These are phyloP conservation scores for Tichodroma muraria DNA, from an alignment of 2,113 vertebrate genomes.

Conservation along the genomic window DNA sequence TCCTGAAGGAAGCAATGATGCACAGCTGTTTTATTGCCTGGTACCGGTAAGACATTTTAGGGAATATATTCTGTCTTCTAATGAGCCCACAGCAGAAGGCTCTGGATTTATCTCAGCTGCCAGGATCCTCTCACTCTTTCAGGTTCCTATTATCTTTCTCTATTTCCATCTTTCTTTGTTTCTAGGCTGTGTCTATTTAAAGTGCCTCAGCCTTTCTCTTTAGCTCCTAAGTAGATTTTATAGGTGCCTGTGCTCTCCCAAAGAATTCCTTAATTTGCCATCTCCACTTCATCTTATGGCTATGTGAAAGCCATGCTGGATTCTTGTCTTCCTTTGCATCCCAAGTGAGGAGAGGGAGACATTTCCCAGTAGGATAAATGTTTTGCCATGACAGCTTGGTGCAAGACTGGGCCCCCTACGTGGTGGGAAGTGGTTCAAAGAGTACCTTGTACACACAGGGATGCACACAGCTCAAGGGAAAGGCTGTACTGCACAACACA, in stretches of 20 bases:
- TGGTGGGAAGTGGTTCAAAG: not conserved
- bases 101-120: conserved; percentile 7
- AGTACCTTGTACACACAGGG: not conserved
- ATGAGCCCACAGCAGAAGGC: conserved; percentile 7
- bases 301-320: not conserved
- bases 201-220: not conserved
- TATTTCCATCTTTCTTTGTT: not conserved
- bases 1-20: not conserved
- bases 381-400: not conserved
- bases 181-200: not conserved
- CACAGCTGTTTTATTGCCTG: conserved; percentile 24
- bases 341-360: not conserved
- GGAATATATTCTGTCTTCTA: conserved; percentile 14
- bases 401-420: not conserved
- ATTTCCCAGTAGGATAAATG: not conserved
- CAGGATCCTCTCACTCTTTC: not conserved
- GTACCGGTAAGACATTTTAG: conserved; percentile 4
- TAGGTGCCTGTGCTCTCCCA: not conserved
- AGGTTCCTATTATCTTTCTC: not conserved
- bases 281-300: not conserved
- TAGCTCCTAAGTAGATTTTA: not conserved
- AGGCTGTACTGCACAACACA: not conserved
- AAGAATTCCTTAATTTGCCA: not conserved
- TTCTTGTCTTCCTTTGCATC: not conserved
- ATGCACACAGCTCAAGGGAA: not conserved